Evolutionary conservation across 2,797 vertebrate genomes (phyloP).

Genomic region (Phoxinus dragarum): DNA sequence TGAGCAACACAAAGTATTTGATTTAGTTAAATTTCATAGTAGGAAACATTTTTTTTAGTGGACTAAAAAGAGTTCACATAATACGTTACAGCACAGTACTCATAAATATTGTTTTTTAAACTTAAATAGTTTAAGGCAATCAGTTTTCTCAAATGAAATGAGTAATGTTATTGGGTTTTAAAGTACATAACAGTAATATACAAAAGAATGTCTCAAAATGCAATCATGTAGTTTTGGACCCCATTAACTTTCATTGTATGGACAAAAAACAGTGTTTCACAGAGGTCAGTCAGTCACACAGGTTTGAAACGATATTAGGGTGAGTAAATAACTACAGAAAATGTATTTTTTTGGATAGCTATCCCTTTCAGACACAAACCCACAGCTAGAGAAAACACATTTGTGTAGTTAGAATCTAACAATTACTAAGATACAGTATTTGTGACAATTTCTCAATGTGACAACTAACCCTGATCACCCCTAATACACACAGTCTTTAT

Average conservation of each 20-base stretch:
- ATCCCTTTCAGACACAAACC: neutral
- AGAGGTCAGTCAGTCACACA: neutral
- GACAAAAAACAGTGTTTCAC: neutral
- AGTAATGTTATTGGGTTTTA: neutral
- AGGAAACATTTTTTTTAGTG: neutral
- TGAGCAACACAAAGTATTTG: neutral
- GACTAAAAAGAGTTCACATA: neutral
- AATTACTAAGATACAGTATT: neutral
- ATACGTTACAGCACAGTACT: too few species aligned
- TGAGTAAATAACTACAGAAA: neutral
- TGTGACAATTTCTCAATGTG: constrained; percentile 3
- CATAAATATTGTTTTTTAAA: too few species aligned
- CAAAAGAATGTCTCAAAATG: neutral
- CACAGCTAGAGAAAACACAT: neutral
- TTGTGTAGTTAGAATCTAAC: neutral
- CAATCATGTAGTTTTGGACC: neutral
- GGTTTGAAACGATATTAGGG: neutral
- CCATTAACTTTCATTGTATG: neutral
- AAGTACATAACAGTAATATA: neutral
- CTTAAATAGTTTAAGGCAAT: neutral
- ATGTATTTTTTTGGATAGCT: neutral
- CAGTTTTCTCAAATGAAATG: neutral
- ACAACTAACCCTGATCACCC: neutral
- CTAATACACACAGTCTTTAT: neutral
- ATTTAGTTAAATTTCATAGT: neutral